Evolutionary conservation across 2,113 vertebrate species (phyloP).

Genomic region (Onychorhynchus coronatus): DNA sequence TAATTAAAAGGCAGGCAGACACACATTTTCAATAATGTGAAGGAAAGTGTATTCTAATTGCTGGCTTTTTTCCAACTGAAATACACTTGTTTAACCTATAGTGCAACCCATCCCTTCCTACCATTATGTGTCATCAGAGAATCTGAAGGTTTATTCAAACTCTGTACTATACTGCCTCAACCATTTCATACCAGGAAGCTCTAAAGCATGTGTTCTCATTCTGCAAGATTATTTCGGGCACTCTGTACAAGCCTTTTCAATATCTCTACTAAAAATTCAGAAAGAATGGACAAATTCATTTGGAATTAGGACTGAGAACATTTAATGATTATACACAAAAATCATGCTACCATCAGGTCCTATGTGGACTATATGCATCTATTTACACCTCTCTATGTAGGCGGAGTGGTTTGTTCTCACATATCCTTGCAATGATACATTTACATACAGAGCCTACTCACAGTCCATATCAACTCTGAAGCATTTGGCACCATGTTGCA

Average conservation of each 20-base stretch:
- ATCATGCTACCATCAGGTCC: neutral
- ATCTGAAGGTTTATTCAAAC: conserved; percentile 22
- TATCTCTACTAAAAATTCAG: neutral
- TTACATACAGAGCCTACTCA: conserved; percentile 57
- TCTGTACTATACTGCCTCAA: neutral
- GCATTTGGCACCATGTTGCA: conserved; percentile 24
- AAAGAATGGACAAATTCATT: neutral
- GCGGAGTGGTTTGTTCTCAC: conserved; percentile 48
- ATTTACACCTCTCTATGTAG: conserved; percentile 42
- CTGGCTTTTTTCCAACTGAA: conserved; percentile 1
- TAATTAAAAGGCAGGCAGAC: conserved; percentile 69
- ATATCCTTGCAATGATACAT: conserved; percentile 49
- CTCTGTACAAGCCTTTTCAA: neutral
- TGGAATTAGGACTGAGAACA: neutral
- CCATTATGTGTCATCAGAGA: conserved; percentile 37
- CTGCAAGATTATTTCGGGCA: neutral
- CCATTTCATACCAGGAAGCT: neutral
- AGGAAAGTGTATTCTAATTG: conserved; percentile 59
- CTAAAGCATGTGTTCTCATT: neutral
- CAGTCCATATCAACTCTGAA: conserved; percentile 32
- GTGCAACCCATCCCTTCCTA: conserved; percentile 45
- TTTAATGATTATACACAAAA: conserved; percentile 11
- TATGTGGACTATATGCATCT: conserved; percentile 1
- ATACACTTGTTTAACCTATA: conserved; percentile 49
- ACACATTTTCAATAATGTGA: conserved; percentile 52